Evolutionary conservation across 2,797 vertebrate genomes (phyloP).

Genomic region (Selene dorsalis): DNA sequence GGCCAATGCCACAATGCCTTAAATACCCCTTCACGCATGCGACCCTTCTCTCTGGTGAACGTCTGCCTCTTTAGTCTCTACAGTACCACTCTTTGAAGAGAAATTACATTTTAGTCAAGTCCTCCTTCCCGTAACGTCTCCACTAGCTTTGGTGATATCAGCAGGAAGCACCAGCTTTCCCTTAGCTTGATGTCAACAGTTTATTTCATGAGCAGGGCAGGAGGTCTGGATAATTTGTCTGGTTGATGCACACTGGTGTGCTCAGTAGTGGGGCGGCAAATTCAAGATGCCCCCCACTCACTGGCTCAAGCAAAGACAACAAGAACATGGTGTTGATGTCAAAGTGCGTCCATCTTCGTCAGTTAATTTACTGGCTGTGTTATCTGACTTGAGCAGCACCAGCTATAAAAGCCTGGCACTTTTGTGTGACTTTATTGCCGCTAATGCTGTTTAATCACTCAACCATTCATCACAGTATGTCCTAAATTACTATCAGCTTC

Average conservation of each 20-base stretch:
- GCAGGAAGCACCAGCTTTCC: not conserved
- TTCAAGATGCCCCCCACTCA: conserved; percentile 43
- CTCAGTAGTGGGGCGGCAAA: conserved; percentile 12
- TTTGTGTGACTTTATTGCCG: conserved; percentile 53
- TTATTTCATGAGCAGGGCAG: conserved; percentile 5
- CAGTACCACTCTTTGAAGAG: too few relatives aligned
- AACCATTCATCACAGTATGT: conserved; percentile 66
- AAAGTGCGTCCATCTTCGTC: conserved; percentile 60
- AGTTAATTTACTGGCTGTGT: conserved; percentile 48
- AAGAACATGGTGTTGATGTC: conserved; percentile 47
- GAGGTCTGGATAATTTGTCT: conserved; percentile 17
- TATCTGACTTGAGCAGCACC: conserved; percentile 61
- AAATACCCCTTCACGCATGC: too few relatives aligned
- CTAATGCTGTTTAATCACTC: conserved; percentile 71
- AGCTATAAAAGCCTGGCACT: conserved; percentile 39
- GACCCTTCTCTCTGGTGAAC: too few relatives aligned
- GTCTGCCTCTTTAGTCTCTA: too few relatives aligned
- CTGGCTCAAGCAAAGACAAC: not conserved
- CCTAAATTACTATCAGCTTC: conserved; percentile 70
- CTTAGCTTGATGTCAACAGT: conserved; percentile 2
- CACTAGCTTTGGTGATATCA: too few relatives aligned
- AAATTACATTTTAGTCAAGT: too few relatives aligned
- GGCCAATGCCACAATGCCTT: too few relatives aligned
- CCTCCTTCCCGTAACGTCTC: too few relatives aligned
- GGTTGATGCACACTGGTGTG: not conserved